Conservation (phyloP, 2,888 invertebrate species). For the Pegoplata infirma region DNA sequence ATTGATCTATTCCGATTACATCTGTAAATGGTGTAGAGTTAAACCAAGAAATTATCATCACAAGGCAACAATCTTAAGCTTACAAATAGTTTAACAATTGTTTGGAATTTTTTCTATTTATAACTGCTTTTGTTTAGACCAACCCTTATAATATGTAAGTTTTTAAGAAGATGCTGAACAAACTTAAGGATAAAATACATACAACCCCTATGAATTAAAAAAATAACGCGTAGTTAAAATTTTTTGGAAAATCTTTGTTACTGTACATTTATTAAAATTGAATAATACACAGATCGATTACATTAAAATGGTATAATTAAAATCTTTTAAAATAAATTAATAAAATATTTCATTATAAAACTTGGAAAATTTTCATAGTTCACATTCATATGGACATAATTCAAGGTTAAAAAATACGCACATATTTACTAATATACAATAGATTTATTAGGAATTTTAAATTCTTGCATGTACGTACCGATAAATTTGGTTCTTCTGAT, state of each 20-base stretch:
- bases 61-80: too few species aligned
- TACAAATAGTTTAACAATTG: too few species aligned
- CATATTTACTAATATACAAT: neutral
- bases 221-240: constrained; percentile 34
- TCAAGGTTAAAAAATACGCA: neutral
- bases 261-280: neutral
- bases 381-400: too few species aligned
- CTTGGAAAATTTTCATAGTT: too few species aligned
- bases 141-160: constrained; percentile 8
- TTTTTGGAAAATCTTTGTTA: neutral
- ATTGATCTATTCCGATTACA: too few species aligned
- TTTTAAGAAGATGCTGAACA: neutral
- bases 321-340: too few species aligned
- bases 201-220: neutral
- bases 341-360: too few species aligned
- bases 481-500: constrained; percentile 74
- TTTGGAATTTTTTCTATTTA: too few species aligned
- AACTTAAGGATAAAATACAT: neutral
- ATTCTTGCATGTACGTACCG: constrained; percentile 60
- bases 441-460: constrained; percentile 4
- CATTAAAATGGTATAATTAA: too few species aligned
- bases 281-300: too few species aligned
- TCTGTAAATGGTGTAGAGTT: too few species aligned
- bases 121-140: constrained; percentile 18
- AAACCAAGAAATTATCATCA: too few species aligned